Conservation (phyloP, 2,888 invertebrate species). For the Nemoura dubitans region DNA sequence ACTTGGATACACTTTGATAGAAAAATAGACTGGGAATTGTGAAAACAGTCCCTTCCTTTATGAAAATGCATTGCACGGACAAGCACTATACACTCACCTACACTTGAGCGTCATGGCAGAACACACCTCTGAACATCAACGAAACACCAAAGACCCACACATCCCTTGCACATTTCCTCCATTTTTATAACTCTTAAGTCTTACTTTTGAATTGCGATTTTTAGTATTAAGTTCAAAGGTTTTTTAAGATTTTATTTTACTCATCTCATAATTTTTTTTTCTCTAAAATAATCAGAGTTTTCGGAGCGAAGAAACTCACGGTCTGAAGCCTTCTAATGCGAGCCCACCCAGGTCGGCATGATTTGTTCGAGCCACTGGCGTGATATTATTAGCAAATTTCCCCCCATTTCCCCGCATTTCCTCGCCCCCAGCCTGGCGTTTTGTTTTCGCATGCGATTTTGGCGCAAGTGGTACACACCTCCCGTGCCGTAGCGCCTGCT, state of each 20-base stretch:
- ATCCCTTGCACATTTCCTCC: not conserved
- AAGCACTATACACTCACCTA: not conserved
- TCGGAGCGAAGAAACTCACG: not conserved
- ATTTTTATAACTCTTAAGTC: too few species aligned
- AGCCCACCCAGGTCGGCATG: not conserved
- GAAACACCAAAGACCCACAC: not conserved
- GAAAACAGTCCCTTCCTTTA: not conserved
- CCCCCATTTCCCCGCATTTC: not conserved
- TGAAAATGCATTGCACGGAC: not conserved
- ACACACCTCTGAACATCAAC: not conserved
- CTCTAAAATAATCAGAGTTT: not conserved
- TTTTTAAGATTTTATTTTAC: too few species aligned
- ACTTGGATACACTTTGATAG: not conserved
- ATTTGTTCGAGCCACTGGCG: not conserved
- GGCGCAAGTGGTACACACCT: not conserved
- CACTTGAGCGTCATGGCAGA: not conserved
- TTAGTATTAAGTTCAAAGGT: too few species aligned
- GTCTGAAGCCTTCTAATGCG: not conserved
- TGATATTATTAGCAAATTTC: not conserved
- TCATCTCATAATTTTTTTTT: not conserved
- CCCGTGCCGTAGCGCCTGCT: not conserved
- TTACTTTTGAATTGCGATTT: too few species aligned
- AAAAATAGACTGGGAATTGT: not conserved
- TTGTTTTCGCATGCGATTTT: not conserved
- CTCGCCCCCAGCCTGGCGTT: not conserved